phyloP scores from a whole-genome alignment of 2,113 vertebrate species.

The Mandrillus leucophaeus region DNA sequence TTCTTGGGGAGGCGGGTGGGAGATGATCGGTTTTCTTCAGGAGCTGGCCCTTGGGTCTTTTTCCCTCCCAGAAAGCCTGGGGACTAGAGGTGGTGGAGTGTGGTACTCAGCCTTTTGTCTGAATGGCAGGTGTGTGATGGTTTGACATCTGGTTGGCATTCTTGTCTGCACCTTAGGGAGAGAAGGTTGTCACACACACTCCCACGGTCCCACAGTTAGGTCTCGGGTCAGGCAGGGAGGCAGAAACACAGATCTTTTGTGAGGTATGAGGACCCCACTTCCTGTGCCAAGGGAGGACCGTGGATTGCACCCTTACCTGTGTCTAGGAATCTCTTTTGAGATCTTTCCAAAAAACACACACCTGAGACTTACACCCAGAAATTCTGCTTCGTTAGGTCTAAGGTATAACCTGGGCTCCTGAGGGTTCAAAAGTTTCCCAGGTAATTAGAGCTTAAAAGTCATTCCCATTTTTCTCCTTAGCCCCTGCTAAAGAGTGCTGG shows the following conservation, averaged over 20 bases:
- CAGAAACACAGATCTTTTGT: neutral
- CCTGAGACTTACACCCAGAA: neutral
- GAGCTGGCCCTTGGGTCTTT: neutral
- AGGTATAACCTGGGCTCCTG: neutral
- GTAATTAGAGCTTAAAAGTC: neutral
- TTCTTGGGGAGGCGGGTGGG: neutral
- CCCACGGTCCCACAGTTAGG: neutral
- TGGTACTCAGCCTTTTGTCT: neutral
- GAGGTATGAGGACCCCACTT: neutral
- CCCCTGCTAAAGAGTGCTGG: neutral
- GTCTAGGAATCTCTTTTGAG: neutral
- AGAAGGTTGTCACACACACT: neutral
- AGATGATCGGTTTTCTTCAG: neutral
- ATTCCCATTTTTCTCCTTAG: neutral
- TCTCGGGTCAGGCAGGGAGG: neutral
- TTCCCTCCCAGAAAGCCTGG: neutral
- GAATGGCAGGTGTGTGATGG: neutral
- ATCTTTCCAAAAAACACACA: neutral
- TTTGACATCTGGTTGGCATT: neutral
- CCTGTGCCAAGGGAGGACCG: neutral
- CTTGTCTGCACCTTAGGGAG: neutral
- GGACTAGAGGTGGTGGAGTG: neutral
- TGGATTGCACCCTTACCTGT: neutral
- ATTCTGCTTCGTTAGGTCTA: neutral
- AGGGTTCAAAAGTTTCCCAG: neutral